phyloP scores from a whole-genome alignment of 2,888 invertebrate species.

The Listrodromus nycthemerus region DNA sequence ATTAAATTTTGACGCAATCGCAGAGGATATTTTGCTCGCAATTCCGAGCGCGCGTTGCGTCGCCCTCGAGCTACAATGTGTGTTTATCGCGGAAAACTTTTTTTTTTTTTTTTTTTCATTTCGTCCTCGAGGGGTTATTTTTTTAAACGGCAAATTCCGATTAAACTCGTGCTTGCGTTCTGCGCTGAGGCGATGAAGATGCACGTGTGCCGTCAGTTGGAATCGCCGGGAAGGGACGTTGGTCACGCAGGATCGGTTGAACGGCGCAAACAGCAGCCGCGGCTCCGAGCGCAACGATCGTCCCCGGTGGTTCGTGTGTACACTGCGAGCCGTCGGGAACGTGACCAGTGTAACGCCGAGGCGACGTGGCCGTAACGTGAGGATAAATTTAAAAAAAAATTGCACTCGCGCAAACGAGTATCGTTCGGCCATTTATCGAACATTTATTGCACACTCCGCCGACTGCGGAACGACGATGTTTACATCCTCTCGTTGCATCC shows the following conservation, averaged over 20 bases:
- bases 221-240: slow-evolving; percentile 21
- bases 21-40: slow-evolving; percentile 15
- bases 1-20: slow-evolving; percentile 26
- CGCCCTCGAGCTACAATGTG: slow-evolving; percentile 14
- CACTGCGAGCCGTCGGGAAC: slow-evolving; percentile 3
- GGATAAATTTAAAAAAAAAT: slow-evolving; percentile 4
- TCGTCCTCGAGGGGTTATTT: neutral
- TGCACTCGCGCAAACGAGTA: slow-evolving; percentile 28
- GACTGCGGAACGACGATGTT: slow-evolving; percentile 12
- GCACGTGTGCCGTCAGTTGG: slow-evolving; percentile 1
- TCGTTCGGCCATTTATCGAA: slow-evolving; percentile 12
- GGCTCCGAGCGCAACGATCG: neutral
- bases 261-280: slow-evolving; percentile 13
- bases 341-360: slow-evolving; percentile 21
- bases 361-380: slow-evolving; percentile 30
- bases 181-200: slow-evolving; percentile 6
- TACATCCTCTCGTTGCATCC: slow-evolving; percentile 19
- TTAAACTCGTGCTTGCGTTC: slow-evolving; percentile 12
- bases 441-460: slow-evolving; percentile 31
- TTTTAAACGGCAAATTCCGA: neutral
- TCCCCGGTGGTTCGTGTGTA: neutral
- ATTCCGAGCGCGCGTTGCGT: slow-evolving; percentile 10
- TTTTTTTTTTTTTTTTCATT: neutral
- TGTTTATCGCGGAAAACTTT: neutral
- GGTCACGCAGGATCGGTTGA: slow-evolving; percentile 19